Evolutionary conservation across 2,888 invertebrate genomes (phyloP).

Genomic region (Polymixis lichenea): DNA sequence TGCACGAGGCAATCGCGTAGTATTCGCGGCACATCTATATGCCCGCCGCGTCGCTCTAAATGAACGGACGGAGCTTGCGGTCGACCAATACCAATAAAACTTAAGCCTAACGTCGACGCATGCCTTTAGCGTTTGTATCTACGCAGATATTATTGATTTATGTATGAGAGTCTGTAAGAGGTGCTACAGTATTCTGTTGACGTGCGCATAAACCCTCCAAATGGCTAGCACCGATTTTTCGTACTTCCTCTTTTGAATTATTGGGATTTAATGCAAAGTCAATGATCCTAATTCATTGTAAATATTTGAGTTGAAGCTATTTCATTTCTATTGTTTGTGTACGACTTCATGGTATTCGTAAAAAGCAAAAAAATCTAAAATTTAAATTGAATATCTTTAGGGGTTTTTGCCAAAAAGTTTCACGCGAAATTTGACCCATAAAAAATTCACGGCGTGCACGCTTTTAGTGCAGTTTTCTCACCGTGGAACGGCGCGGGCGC

Average conservation of each 20-base stretch:
- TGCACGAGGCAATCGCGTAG: constrained; percentile 77
- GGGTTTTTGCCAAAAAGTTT: constrained; percentile 60
- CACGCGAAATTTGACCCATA: constrained; percentile 78
- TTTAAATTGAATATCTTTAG: constrained; percentile 19
- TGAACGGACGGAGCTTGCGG: constrained; percentile 88
- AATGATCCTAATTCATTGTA: constrained; percentile 25
- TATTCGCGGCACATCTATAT: constrained; percentile 85
- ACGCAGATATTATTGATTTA: constrained; percentile 80
- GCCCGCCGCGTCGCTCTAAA: constrained; percentile 88
- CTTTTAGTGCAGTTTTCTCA: constrained; percentile 83
- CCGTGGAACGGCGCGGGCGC: constrained; percentile 70
- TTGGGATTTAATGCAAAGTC: constrained; percentile 46
- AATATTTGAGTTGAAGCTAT: constrained; percentile 20
- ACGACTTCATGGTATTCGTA: background rate
- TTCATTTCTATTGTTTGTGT: background rate
- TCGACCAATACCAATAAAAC: constrained; percentile 87
- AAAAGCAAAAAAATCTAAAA: constrained; percentile 2
- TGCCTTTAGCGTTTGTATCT: constrained; percentile 74
- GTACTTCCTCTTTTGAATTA: constrained; percentile 51
- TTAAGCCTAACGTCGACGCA: constrained; percentile 77
- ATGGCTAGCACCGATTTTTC: constrained; percentile 51
- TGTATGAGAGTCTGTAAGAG: constrained; percentile 71
- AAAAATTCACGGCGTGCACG: constrained; percentile 80
- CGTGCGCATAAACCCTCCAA: constrained; percentile 52
- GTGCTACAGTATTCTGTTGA: constrained; percentile 55